Percentiles rank a stretch among this genome's conserved stretches.
phyloP scores from a whole-genome alignment of 2,888 invertebrate species.

The Amblyjoppa proteus region DNA sequence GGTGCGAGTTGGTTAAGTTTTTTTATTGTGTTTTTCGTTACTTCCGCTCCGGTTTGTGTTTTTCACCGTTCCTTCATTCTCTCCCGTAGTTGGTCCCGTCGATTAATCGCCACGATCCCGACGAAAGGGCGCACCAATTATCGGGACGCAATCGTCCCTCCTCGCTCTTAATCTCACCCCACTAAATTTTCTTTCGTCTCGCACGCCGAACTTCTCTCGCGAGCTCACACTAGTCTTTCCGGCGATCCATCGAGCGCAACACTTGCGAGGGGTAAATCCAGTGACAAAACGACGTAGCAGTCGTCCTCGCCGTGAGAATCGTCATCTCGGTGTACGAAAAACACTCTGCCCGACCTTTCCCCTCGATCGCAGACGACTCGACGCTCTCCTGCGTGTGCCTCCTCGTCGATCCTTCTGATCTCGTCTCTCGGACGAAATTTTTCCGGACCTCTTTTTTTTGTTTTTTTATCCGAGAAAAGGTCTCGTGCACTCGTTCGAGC shows the following conservation, averaged over 20 bases:
- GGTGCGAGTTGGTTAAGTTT: conserved; percentile 74
- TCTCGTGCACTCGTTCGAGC: not conserved
- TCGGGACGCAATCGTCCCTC: not conserved
- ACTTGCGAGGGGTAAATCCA: not conserved
- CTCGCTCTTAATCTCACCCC: not conserved
- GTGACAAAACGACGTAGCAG: not conserved
- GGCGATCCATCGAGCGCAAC: too few species aligned
- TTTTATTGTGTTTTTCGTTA: not conserved
- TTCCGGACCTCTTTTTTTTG: not conserved
- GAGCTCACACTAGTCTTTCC: too few species aligned
- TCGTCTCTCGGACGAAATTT: not conserved
- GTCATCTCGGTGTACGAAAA: not conserved
- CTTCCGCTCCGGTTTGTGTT: not conserved
- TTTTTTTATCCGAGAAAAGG: conserved; percentile 5
- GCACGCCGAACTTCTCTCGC: not conserved
- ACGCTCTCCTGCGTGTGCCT: too few species aligned
- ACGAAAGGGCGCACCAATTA: not conserved
- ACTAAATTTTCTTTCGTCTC: not conserved
- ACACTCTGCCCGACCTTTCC: not conserved
- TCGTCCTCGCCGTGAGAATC: too few species aligned
- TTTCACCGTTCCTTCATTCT: conserved; percentile 13
- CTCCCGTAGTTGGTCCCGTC: not conserved
- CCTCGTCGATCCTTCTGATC: not conserved
- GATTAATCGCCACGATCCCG: conserved; percentile 10
- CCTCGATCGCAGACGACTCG: too few species aligned